These are phyloP conservation scores for Erpornis zantholeuca DNA, from an alignment of 2,113 vertebrate genomes.

Conservation along the genomic window DNA sequence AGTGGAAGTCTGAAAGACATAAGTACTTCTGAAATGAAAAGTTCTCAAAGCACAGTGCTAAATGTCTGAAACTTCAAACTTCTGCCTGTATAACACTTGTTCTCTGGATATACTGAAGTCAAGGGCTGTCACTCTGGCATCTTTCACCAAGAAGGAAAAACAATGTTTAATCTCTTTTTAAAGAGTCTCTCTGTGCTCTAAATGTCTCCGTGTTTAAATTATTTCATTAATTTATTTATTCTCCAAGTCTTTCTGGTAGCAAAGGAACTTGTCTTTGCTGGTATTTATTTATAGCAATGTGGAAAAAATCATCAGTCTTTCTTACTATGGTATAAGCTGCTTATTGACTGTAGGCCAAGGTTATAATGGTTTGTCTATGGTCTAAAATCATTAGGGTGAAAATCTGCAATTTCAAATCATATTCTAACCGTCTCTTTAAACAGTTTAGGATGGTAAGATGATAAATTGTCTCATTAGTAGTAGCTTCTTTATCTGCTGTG, in stretches of 20 bases:
- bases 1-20: slow-evolving; percentile 60
- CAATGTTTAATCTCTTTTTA: slow-evolving; percentile 22
- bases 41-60: slow-evolving; percentile 53
- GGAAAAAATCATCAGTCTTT: neutral
- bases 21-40: slow-evolving; percentile 65
- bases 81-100: slow-evolving; percentile 40
- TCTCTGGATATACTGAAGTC: slow-evolving; percentile 33
- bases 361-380: neutral
- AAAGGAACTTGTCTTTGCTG: neutral
- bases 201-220: slow-evolving; percentile 27
- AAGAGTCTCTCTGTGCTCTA: neutral
- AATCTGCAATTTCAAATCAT: neutral
- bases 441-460: neutral
- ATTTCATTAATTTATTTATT: slow-evolving; percentile 57
- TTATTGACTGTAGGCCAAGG: neutral
- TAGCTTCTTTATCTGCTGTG: neutral
- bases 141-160: slow-evolving; percentile 30
- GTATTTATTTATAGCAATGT: neutral
- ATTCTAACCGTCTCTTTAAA: neutral
- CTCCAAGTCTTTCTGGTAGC: neutral
- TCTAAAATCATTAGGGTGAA: slow-evolving; percentile 13
- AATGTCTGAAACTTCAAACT: slow-evolving; percentile 57
- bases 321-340: neutral
- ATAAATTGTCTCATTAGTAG: neutral
- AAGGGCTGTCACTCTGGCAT: slow-evolving; percentile 29